Percentiles rank a stretch among this genome's conserved stretches.
These are phyloP conservation scores for Taenaris catops DNA, from an alignment of 2,888 invertebrate species.

Conservation along the genomic window DNA sequence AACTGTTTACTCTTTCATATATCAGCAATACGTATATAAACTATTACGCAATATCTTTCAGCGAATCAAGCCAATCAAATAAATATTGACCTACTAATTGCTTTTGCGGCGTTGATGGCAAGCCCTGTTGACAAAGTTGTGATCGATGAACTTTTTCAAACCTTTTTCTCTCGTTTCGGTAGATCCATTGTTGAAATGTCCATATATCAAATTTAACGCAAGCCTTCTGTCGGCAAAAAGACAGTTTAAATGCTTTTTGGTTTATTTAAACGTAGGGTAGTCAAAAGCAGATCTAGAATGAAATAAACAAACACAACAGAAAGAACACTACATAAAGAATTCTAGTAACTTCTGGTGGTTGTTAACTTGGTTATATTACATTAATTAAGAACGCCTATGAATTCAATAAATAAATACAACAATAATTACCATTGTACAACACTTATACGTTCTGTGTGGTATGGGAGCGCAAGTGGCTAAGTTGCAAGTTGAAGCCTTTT, in stretches of 20 bases:
- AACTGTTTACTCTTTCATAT: too few relatives aligned
- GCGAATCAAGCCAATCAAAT: slow-evolving; percentile 47
- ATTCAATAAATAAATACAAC: too few relatives aligned
- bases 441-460: too few relatives aligned
- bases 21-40: too few relatives aligned
- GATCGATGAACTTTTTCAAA: slow-evolving; percentile 70
- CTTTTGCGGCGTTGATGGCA: slow-evolving; percentile 69
- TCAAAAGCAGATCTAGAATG: background rate
- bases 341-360: too few relatives aligned
- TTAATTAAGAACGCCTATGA: too few relatives aligned
- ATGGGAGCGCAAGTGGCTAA: too few relatives aligned
- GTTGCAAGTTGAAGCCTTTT: too few relatives aligned
- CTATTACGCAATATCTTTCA: too few relatives aligned
- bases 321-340: too few relatives aligned
- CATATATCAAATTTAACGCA: slow-evolving; percentile 28
- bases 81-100: slow-evolving; percentile 76
- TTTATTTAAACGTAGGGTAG: slow-evolving; percentile 1
- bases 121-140: slow-evolving; percentile 65
- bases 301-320: background rate
- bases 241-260: slow-evolving; percentile 8
- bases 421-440: too few relatives aligned
- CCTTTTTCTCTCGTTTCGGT: slow-evolving; percentile 33
- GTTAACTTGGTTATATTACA: too few relatives aligned
- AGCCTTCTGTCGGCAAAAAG: slow-evolving; percentile 12
- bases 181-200: slow-evolving; percentile 28